Base-by-base conservation (phyloP, 1,140 invertebrate genomes). In the Lepidurus packardi region DNA sequence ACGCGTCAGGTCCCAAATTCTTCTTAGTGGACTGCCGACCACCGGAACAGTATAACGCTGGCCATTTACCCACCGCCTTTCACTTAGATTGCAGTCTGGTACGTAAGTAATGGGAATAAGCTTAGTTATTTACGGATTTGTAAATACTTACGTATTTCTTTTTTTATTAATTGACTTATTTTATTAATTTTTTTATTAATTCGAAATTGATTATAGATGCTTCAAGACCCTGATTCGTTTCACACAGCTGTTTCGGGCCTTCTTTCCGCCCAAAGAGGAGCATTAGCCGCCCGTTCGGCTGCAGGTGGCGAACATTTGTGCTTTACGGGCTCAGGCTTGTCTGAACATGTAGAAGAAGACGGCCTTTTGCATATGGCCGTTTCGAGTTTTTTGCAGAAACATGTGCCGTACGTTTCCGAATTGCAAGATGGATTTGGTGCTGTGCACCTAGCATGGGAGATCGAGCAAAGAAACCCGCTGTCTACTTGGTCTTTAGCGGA, bases 331-430 rank as follows among this genome's bases (percentile, higher is more conserved):
- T 97, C 95, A 82, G 97, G 97, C 7, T 21, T 65, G 53, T 21
- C 53, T 65, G 9, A 65, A 65, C 89, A 94, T 44, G 92, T 94
- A 82, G 95, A 98, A 84, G 96, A 98, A 86, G 97, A 99, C 85
- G 93, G 94, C 83, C 97, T 97, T 85, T 95, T 97, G 6, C 93
- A 98, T 83, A 99, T 99, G 98, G 96, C 98, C 42, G 93, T 99
- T 10, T 95, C 97, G 9, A 95, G 95, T 78, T 99, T 99, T 86
- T 87, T 99, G 47, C 96, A 98, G 85, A 94, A 94, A 84, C 93
- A 96, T 83, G 94, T 93, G 0, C 91, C 93, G 81, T 97, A 95
- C 85, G 94, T 99, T 42, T 96, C 94, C 78, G 90, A 98, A 85
- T 89, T 98, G 10, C 91, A 92, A 81, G 96, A 95, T 79, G 97